These are phyloP conservation scores for Erannis defoliaria DNA, from an alignment of 2,888 invertebrate species.

Conservation along the genomic window DNA sequence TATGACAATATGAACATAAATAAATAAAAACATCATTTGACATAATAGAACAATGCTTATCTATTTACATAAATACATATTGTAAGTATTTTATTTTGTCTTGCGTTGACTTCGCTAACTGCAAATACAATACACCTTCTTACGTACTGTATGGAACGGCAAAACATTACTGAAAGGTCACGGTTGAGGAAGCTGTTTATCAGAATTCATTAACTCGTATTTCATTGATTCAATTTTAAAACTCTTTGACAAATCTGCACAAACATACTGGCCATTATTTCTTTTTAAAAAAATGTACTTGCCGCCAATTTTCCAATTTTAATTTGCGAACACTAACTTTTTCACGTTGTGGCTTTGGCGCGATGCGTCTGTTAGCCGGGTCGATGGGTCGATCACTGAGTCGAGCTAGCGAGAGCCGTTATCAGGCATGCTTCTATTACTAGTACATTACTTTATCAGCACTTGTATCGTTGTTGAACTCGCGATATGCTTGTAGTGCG, in stretches of 20 bases:
- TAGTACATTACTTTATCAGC: slow-evolving; percentile 74
- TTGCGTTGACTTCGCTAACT: slow-evolving; percentile 13
- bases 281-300: slow-evolving; percentile 1
- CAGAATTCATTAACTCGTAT: slow-evolving; percentile 1
- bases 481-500: slow-evolving; percentile 60
- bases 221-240: background rate
- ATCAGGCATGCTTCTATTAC: slow-evolving; percentile 56
- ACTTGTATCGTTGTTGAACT: slow-evolving; percentile 72
- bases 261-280: background rate
- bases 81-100: background rate
- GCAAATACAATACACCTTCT: background rate
- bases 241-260: background rate
- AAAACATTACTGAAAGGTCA: slow-evolving; percentile 34
- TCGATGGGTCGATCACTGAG: slow-evolving; percentile 69
- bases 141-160: background rate
- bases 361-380: slow-evolving; percentile 51
- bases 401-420: slow-evolving; percentile 39
- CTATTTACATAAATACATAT: background rate
- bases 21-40: background rate
- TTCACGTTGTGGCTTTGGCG: slow-evolving; percentile 40
- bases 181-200: slow-evolving; percentile 19
- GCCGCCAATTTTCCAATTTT: slow-evolving; percentile 13
- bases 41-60: background rate
- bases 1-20: background rate
- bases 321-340: slow-evolving; percentile 45